Percentiles rank a stretch among this genome's conserved stretches.
phyloP scores from a whole-genome alignment of 2,797 vertebrate species.

The Micromesistius poutassou region DNA sequence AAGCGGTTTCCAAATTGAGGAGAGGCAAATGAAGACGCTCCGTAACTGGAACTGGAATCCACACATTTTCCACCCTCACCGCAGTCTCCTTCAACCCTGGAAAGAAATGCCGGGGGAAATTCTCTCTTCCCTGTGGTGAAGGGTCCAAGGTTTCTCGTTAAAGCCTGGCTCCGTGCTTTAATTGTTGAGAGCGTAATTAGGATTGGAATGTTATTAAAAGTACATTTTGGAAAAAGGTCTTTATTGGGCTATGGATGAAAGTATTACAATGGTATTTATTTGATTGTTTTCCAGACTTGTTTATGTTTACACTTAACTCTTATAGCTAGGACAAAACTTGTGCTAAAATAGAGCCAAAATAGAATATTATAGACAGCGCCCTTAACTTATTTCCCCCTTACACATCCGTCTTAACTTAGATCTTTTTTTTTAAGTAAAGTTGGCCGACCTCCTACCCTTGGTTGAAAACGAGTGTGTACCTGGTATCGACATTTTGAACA shows the following conservation, averaged over 20 bases:
- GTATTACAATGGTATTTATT: slow-evolving; percentile 40
- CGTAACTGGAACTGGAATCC: slow-evolving; percentile 41
- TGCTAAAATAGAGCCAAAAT: not conserved
- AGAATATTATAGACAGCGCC: not conserved
- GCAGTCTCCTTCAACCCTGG: slow-evolving; percentile 47
- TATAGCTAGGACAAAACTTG: not conserved
- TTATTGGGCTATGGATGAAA: slow-evolving; percentile 32
- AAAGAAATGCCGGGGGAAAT: slow-evolving; percentile 48
- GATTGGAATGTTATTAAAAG: slow-evolving; percentile 25
- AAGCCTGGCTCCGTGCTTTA: slow-evolving; percentile 50
- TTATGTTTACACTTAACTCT: not conserved
- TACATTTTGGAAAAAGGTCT: slow-evolving; percentile 8
- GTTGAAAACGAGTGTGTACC: slow-evolving; percentile 28
- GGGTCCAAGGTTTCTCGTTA: slow-evolving; percentile 53
- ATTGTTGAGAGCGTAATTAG: slow-evolving; percentile 56
- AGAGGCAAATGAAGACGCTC: slow-evolving; percentile 58
- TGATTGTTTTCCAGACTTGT: not conserved
- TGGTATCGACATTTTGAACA: slow-evolving; percentile 35
- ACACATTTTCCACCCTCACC: slow-evolving; percentile 58
- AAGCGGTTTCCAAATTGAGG: slow-evolving; percentile 44
- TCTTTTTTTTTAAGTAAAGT: not conserved
- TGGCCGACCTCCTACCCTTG: not conserved
- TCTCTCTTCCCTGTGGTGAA: slow-evolving; percentile 49
- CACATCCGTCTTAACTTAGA: not conserved
- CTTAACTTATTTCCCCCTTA: not conserved